phyloP scores from a whole-genome alignment of 2,113 vertebrate genomes.

The Macaca fascicularis region T2T-MFA8v1.1 NC_088376.1:202720001-202720500 shows the following conservation, averaged over 20 bases:
- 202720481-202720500: not conserved
- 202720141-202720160: conserved; percentile 14
- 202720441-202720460: not conserved
- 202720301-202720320: not conserved
- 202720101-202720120: conserved; percentile 6
- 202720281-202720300: not conserved
- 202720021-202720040: not conserved
- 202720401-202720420: conserved; percentile 9
- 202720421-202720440: not conserved
- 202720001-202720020: not conserved
- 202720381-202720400: not conserved
- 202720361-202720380: not conserved
- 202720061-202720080: not conserved
- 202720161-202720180: not conserved
- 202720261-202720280: not conserved
- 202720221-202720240: not conserved
- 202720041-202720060: not conserved
- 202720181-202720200: not conserved
- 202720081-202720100: not conserved
- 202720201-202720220: not conserved
- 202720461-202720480: not conserved
- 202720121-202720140: not conserved
- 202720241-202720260: not conserved
- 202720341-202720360: not conserved
- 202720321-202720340: not conserved